Evolutionary conservation across 2,113 vertebrate species (phyloP).

Genomic region (Silurus asotus): DNA sequence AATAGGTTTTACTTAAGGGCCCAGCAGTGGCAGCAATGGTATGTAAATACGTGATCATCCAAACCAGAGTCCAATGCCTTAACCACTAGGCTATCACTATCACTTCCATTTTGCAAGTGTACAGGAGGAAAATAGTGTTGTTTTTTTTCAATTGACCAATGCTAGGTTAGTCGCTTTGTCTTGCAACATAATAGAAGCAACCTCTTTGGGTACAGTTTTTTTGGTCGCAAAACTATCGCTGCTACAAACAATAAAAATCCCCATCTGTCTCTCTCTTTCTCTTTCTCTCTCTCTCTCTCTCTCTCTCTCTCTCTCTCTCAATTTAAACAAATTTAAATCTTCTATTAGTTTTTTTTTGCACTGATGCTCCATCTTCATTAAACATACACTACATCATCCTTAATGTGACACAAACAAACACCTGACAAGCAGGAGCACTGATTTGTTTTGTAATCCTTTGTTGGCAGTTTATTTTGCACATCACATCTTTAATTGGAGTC

Average conservation of each 20-base stretch:
- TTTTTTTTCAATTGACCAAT: not conserved
- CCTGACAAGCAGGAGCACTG: conserved; percentile 54
- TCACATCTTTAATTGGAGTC: conserved; percentile 72
- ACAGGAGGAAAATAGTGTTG: not conserved
- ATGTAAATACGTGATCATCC: no score
- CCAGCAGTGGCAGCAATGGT: no score
- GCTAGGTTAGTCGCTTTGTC: not conserved
- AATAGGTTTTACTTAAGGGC: no score
- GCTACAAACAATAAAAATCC: not conserved
- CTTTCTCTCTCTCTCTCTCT: no score
- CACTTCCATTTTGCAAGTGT: not conserved
- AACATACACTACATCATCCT: conserved; percentile 13
- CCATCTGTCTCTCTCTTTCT: not conserved
- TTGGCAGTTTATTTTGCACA: conserved; percentile 59
- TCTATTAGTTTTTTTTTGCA: conserved; percentile 41
- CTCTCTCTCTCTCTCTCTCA: no score
- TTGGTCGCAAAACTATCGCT: not conserved
- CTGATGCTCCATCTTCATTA: conserved; percentile 36
- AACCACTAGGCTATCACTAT: no score
- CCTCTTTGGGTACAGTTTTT: not conserved
- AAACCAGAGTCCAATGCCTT: no score
- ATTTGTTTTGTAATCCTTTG: conserved; percentile 59
- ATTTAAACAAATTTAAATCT: not conserved
- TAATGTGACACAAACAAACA: conserved; percentile 35
- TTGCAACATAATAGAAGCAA: not conserved